Evolutionary conservation across 2,113 vertebrate genomes (phyloP), one percentile per base, ranked within the genome.

Genomic region (Natator depressus): DNA sequence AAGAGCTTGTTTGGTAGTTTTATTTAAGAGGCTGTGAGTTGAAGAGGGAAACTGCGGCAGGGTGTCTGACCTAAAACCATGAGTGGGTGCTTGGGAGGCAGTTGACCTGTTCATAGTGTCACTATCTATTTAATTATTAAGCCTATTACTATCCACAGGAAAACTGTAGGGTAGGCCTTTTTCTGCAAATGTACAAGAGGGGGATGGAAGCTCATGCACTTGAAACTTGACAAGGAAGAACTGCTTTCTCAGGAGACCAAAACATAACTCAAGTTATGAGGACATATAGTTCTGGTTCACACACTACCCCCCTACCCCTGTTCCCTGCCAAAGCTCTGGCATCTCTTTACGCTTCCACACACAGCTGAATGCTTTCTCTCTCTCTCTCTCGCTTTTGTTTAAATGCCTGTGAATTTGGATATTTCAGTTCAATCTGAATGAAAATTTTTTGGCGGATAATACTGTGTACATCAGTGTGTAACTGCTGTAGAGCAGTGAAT

Each of bases 181-280:
- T 96, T 95, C 80, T 94, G 59, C 25, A 85, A 89, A 92, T 49
- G 27, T 8, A 8, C 5, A 13, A 89, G 8, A 35, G 5, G 29
- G 42, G 47, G 86, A 91, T 51, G 14, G 51, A 92, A 78, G 53
- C 46, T 95, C 29, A 85, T 50, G 51, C 13, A 35, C 55, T 88
- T 87, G 91, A 80, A 96, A 93, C 24, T 38, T 2, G 3, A 85
- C 54, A 79, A 94, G 83, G 85, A 95, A 89, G 57, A 82, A 89
- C 79, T 62, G 86, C 47, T 93, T 96, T 93, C 57, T 94, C 57
- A 24, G 62, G 38, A 59, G 25, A 27, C 13, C 42, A 76, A 89
- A 69, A 14, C 57, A 69, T 55, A 93, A 90, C 89, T 94, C 82
- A 4, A 85, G 51, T 57, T 57, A 89, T n/a, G 53, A 55, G 14